Evolutionary conservation across 2,113 vertebrate genomes (phyloP).

Genomic region (Anseranas semipalmata): DNA sequence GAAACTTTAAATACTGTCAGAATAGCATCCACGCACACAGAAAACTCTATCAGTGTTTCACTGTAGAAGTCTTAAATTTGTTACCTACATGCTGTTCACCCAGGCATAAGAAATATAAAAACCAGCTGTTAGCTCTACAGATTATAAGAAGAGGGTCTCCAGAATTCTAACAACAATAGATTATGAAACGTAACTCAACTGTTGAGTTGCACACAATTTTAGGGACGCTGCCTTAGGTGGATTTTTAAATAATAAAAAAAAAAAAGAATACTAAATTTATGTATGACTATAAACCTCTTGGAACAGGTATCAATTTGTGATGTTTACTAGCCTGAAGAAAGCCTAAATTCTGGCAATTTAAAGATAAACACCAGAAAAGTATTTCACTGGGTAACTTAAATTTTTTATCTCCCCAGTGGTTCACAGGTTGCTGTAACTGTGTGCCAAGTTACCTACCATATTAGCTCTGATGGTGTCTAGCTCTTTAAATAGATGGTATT

Average conservation of each 20-base stretch:
- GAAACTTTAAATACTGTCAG: neutral
- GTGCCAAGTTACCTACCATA: neutral
- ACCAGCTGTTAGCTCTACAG: neutral
- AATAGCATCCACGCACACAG: neutral
- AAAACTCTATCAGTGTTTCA: neutral
- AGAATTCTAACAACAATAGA: neutral
- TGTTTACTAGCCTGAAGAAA: slow-evolving; percentile 11
- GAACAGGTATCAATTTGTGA: neutral
- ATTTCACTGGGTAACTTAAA: neutral
- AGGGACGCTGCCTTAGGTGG: neutral
- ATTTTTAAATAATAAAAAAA: neutral
- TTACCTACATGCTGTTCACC: neutral
- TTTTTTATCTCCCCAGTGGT: neutral
- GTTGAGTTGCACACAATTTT: neutral
- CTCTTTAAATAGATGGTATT: neutral
- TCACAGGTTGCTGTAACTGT: neutral
- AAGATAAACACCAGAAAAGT: neutral
- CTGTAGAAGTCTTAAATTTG: neutral
- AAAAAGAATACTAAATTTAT: neutral
- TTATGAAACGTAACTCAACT: neutral
- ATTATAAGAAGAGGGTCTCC: neutral
- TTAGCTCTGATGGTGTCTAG: neutral
- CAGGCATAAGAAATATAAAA: neutral
- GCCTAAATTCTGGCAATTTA: neutral
- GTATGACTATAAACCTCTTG: neutral